Percentiles rank a stretch among this genome's conserved stretches.
Evolutionary conservation across 2,888 invertebrate species (phyloP).

Genomic region (Leptinotarsa haldemani): DNA sequence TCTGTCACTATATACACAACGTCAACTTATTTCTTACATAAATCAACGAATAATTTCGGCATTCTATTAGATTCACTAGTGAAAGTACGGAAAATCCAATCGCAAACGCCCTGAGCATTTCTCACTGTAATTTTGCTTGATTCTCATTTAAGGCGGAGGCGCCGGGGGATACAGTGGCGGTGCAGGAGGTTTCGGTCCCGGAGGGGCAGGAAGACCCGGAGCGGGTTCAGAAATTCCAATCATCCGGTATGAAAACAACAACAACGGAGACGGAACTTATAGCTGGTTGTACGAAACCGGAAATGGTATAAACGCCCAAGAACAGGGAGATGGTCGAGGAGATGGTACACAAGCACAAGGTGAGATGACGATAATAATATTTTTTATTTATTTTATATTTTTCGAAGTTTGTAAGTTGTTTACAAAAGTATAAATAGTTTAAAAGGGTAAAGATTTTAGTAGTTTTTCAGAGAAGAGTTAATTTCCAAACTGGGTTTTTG

Average conservation of each 20-base stretch:
- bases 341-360: conserved; percentile 57
- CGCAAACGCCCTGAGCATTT: background rate
- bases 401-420: too few species aligned
- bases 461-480: too few species aligned
- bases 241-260: conserved; percentile 50
- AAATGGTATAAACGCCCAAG: conserved; percentile 67
- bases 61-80: background rate
- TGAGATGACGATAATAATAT: background rate
- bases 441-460: too few species aligned
- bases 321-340: conserved; percentile 56
- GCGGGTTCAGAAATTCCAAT: conserved; percentile 53
- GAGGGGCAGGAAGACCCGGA: conserved; percentile 49
- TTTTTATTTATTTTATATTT: too few species aligned
- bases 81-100: background rate
- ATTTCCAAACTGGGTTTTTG: too few species aligned
- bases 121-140: background rate
- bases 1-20: too few species aligned
- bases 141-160: conserved; percentile 29
- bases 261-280: conserved; percentile 58
- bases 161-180: conserved; percentile 26
- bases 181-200: conserved; percentile 16
- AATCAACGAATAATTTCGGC: too few species aligned
- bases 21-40: too few species aligned
- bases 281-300: conserved; percentile 69
- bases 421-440: too few species aligned